phyloP scores from a whole-genome alignment of 2,797 vertebrate species.

The Myotis pilosus region DNA sequence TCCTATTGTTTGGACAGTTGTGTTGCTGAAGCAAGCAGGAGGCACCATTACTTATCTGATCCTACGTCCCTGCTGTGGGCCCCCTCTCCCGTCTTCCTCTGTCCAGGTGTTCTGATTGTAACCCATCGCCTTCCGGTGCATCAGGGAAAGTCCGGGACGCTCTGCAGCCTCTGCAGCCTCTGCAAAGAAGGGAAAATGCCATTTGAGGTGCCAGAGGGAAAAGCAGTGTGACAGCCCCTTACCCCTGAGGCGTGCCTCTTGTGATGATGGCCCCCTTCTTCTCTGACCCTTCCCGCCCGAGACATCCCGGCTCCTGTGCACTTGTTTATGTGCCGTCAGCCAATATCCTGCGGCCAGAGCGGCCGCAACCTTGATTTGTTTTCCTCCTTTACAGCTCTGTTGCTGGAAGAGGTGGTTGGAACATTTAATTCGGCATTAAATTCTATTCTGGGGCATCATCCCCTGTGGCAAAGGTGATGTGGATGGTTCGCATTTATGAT shows the following conservation, averaged over 20 bases:
- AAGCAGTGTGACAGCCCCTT: slow-evolving; percentile 11
- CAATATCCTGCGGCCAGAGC: slow-evolving; percentile 51
- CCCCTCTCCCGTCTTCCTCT: rapidly evolving
- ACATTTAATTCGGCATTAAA: slow-evolving; percentile 79
- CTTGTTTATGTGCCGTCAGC: slow-evolving; percentile 62
- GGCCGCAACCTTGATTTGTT: slow-evolving; percentile 67
- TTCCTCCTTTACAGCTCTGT: slow-evolving; percentile 65
- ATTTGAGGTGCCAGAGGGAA: background rate
- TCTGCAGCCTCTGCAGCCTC: slow-evolving; percentile 31
- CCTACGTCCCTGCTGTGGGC: background rate
- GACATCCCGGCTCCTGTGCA: background rate
- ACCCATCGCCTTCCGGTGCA: background rate
- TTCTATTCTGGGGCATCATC: slow-evolving; percentile 74
- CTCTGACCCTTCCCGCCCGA: background rate
- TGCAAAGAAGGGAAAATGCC: background rate
- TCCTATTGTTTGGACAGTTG: background rate
- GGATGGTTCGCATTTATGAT: slow-evolving; percentile 75
- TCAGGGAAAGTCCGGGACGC: background rate
- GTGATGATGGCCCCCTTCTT: background rate
- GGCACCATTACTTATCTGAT: background rate
- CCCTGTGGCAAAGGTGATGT: slow-evolving; percentile 77
- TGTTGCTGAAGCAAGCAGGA: background rate
- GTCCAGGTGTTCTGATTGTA: background rate
- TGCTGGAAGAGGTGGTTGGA: slow-evolving; percentile 62
- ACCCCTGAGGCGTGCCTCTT: background rate